These are phyloP conservation scores for Pseudomyrmex dendroicus DNA, from an alignment of 1,140 invertebrate species.

Conservation along the genomic window DNA sequence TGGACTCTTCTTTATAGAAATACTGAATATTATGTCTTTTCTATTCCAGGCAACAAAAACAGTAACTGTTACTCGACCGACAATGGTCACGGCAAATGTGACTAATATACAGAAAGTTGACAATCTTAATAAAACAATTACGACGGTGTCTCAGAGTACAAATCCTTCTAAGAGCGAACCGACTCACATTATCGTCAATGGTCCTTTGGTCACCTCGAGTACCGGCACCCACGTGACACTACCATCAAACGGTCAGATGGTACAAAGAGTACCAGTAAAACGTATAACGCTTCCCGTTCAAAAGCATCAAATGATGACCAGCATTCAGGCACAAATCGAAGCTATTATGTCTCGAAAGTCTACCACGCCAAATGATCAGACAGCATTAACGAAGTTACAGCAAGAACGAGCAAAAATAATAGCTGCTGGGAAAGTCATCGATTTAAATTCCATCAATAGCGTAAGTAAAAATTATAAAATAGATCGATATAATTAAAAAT, in stretches of 20 bases:
- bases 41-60: conserved; percentile 70
- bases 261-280: conserved; percentile 78
- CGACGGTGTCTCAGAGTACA: conserved; percentile 74
- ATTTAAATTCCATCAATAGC: conserved; percentile 75
- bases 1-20: background rate
- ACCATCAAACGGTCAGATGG: conserved; percentile 78
- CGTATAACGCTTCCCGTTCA: conserved; percentile 81
- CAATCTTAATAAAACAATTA: conserved; percentile 71
- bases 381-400: conserved; percentile 84
- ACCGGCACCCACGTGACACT: conserved; percentile 74
- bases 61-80: conserved; percentile 77
- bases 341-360: conserved; percentile 82
- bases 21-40: conserved; percentile 11
- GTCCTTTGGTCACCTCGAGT: conserved; percentile 71
- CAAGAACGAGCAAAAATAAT: conserved; percentile 86
- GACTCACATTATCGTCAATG: conserved; percentile 73
- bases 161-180: conserved; percentile 78
- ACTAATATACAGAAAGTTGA: conserved; percentile 76
- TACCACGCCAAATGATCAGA: conserved; percentile 81
- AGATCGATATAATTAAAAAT: background rate
- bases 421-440: conserved; percentile 85
- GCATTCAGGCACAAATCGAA: conserved; percentile 85
- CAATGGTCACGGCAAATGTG: conserved; percentile 67
- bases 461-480: conserved; percentile 47
- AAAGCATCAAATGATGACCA: conserved; percentile 81